phyloP scores from a whole-genome alignment of 2,113 vertebrate species.

The Psittacus erithacus region DNA sequence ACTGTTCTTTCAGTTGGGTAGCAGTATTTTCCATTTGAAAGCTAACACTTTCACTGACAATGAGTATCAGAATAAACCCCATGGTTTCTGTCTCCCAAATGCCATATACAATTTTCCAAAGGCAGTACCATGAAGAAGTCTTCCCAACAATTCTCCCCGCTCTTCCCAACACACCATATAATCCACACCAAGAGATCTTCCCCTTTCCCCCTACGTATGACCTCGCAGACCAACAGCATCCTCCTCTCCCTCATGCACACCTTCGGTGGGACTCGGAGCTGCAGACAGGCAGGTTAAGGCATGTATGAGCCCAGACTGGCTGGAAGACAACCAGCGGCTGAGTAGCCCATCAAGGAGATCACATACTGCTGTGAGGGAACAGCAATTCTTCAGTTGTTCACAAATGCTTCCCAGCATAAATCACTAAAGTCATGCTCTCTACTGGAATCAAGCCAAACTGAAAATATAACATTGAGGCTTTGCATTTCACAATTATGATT shows the following conservation, averaged over 20 bases:
- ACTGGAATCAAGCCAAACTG: background rate
- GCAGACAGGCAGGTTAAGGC: rapidly evolving
- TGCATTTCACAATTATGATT: background rate
- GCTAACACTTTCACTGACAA: background rate
- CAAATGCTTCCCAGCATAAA: background rate
- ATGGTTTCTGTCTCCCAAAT: background rate
- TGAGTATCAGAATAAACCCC: rapidly evolving
- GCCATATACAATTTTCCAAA: background rate
- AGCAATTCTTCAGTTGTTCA: background rate
- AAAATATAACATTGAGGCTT: rapidly evolving
- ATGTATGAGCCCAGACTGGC: rapidly evolving
- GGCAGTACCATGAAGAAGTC: background rate
- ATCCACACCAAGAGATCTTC: background rate
- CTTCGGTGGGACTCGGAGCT: rapidly evolving
- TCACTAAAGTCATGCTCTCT: rapidly evolving
- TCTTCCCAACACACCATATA: background rate
- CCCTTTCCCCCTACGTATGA: rapidly evolving
- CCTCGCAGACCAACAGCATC: background rate
- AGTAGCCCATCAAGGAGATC: background rate
- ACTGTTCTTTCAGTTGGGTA: background rate
- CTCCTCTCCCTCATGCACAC: rapidly evolving
- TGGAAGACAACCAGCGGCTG: background rate
- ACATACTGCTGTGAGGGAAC: rapidly evolving
- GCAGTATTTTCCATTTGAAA: background rate
- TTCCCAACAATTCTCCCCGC: background rate